Percentiles rank a stretch among this genome's conserved stretches.
Conservation (phyloP, 2,113 vertebrate genomes). For the Myotis yumanensis region DNA sequence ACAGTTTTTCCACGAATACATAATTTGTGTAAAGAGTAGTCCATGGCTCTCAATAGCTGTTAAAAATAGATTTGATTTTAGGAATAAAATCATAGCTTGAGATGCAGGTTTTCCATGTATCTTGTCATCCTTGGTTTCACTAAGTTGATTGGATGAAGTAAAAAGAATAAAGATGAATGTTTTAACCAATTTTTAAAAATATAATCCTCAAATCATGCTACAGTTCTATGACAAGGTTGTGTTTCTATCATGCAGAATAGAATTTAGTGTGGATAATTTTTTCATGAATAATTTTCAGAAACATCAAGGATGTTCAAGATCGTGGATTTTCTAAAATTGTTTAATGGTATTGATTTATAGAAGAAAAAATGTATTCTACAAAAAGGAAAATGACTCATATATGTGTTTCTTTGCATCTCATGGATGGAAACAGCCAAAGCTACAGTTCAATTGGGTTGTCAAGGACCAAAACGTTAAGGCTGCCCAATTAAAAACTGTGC, state of each 20-base stretch:
- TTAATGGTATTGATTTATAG: neutral
- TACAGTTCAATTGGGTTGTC: neutral
- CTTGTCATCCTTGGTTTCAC: conserved; percentile 63
- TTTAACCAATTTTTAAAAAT: conserved; percentile 37
- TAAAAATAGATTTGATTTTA: conserved; percentile 76
- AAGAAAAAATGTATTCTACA: conserved; percentile 2
- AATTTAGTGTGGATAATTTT: conserved; percentile 26
- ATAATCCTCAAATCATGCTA: conserved; percentile 55
- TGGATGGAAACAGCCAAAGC: neutral
- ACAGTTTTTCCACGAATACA: conserved; percentile 77
- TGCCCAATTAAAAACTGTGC: neutral
- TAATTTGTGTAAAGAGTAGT: conserved; percentile 77
- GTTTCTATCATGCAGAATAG: conserved; percentile 18
- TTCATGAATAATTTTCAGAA: conserved; percentile 40
- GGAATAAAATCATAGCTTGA: conserved; percentile 69
- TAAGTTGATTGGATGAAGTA: conserved; percentile 52
- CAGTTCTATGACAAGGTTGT: conserved; percentile 35
- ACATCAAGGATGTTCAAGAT: neutral
- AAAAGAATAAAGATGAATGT: conserved; percentile 61
- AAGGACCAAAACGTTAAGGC: neutral
- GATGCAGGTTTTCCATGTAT: conserved; percentile 64
- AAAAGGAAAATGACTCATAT: neutral
- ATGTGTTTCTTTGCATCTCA: conserved; percentile 44
- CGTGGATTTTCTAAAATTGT: neutral
- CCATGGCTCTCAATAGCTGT: conserved; percentile 66